Evolutionary conservation across 2,888 invertebrate genomes (phyloP).

Genomic region (Nomada flava): DNA sequence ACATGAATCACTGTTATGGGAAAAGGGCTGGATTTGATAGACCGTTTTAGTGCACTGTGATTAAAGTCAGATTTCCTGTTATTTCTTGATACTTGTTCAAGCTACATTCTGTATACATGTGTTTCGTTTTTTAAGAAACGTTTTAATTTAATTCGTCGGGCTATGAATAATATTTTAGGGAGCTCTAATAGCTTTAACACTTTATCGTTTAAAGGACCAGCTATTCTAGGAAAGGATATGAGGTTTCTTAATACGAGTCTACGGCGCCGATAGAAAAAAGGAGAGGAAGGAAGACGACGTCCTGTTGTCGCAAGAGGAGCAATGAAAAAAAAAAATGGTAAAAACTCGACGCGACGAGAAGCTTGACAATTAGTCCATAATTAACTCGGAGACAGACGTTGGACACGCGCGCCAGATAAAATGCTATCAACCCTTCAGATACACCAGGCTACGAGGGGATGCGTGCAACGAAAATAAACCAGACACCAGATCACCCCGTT

Average conservation of each 20-base stretch:
- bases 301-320: slow-evolving; percentile 51
- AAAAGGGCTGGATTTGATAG: not conserved
- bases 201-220: not conserved
- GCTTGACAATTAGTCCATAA: slow-evolving; percentile 80
- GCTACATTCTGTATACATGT: too few relatives aligned
- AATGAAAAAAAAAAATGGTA: slow-evolving; percentile 25
- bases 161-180: not conserved
- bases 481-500: slow-evolving; percentile 74
- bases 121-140: not conserved
- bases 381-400: slow-evolving; percentile 75
- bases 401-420: slow-evolving; percentile 69
- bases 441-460: slow-evolving; percentile 60
- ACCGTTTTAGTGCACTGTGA: too few relatives aligned
- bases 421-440: slow-evolving; percentile 78
- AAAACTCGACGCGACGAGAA: slow-evolving; percentile 56
- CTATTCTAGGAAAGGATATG: slow-evolving; percentile 31
- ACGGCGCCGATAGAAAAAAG: slow-evolving; percentile 1
- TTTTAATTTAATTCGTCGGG: not conserved
- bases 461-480: slow-evolving; percentile 78
- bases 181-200: not conserved
- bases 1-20: slow-evolving; percentile 30
- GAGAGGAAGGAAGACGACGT: slow-evolving; percentile 48
- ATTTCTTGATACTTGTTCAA: too few relatives aligned
- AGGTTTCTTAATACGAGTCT: not conserved
- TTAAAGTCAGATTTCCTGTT: too few relatives aligned